Evolutionary conservation across 1,140 invertebrate genomes (phyloP).

Genomic region (Zaprionus ornatus): DNA sequence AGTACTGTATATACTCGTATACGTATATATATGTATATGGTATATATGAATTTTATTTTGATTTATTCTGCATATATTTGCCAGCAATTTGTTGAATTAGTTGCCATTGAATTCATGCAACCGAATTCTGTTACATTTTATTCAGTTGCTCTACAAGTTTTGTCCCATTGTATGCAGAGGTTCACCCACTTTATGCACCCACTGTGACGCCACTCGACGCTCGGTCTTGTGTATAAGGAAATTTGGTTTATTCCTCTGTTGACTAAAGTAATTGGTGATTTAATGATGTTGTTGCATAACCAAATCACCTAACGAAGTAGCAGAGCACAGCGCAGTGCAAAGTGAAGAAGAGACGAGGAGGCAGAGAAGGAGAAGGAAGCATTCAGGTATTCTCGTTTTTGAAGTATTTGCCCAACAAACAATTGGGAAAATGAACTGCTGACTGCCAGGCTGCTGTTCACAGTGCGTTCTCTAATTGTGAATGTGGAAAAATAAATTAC

Average conservation of each 20-base stretch:
- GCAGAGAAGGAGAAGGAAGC: neutral
- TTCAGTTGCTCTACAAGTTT: slow-evolving; percentile 1
- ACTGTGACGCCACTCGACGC: slow-evolving; percentile 54
- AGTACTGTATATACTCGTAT: too few species aligned
- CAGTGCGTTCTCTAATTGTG: slow-evolving; percentile 73
- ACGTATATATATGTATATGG: too few species aligned
- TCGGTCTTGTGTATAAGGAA: slow-evolving; percentile 74
- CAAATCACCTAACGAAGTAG: slow-evolving; percentile 79
- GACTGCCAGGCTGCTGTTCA: slow-evolving; percentile 21
- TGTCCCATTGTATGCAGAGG: slow-evolving; percentile 17
- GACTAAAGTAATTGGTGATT: slow-evolving; percentile 82
- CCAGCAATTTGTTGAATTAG: neutral
- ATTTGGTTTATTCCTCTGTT: slow-evolving; percentile 79
- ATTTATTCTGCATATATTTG: neutral
- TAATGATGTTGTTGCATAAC: slow-evolving; percentile 82
- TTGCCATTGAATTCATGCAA: neutral
- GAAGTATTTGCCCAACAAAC: slow-evolving; percentile 78
- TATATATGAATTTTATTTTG: too few species aligned
- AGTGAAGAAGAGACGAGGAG: neutral
- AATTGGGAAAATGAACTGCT: slow-evolving; percentile 78
- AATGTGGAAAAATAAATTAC: slow-evolving; percentile 82
- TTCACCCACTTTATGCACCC: slow-evolving; percentile 11
- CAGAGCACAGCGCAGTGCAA: neutral
- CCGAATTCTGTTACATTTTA: neutral
- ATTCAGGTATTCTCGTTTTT: slow-evolving; percentile 58